phyloP scores from a whole-genome alignment of 2,113 vertebrate genomes.

The Nothocercus julius region DNA sequence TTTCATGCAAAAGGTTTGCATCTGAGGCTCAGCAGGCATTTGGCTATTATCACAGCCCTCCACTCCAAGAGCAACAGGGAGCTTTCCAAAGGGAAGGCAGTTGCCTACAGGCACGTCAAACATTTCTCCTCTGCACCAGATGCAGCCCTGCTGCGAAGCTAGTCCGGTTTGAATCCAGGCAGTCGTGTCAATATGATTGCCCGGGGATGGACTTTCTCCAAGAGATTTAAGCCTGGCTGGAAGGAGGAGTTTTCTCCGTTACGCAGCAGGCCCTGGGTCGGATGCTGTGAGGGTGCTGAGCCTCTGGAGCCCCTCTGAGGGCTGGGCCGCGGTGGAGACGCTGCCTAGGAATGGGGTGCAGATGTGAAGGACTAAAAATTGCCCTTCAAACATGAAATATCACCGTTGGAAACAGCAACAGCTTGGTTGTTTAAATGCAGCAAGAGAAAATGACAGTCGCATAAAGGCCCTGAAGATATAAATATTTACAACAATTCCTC shows the following conservation, averaged over 20 bases:
- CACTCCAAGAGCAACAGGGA: conserved; percentile 58
- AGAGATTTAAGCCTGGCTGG: neutral
- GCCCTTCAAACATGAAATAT: neutral
- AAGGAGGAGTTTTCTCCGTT: neutral
- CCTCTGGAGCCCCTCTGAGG: neutral
- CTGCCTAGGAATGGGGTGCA: neutral
- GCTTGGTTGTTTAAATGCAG: neutral
- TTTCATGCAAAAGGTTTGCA: conserved; percentile 61
- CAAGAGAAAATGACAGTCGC: neutral
- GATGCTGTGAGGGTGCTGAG: neutral
- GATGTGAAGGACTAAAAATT: neutral
- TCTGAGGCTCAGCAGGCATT: conserved; percentile 17
- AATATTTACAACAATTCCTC: conserved; percentile 57
- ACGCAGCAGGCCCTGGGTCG: neutral
- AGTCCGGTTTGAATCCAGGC: neutral
- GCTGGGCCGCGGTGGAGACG: neutral
- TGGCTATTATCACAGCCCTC: neutral
- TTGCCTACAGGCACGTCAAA: neutral
- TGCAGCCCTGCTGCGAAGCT: neutral
- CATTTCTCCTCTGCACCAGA: neutral
- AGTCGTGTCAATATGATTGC: fast-evolving
- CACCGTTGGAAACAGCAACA: neutral
- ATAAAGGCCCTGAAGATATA: conserved; percentile 16
- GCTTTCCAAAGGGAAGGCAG: conserved; percentile 15
- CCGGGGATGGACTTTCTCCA: neutral